Base-by-base conservation (phyloP, 2,113 vertebrate genomes). In the Steatornis caripensis region DNA sequence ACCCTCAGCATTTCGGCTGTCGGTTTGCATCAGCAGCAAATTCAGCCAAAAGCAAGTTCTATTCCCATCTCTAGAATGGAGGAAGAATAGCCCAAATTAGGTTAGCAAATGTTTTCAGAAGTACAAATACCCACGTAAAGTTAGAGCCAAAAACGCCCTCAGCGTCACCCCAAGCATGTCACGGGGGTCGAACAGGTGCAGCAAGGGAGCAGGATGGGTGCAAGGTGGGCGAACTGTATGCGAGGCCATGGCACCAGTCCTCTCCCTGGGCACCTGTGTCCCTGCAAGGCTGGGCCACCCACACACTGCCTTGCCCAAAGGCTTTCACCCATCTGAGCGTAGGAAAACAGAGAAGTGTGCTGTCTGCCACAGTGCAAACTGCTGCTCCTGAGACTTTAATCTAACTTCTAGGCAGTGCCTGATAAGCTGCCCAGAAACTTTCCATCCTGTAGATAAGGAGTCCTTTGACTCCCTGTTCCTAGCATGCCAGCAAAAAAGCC, bases 401-500 rank as follows among this genome's bases (percentile, higher is more conserved):
- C 91, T 84, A 66, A 82, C 76, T 78, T 82, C 51, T 34, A 37
- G 37, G 69, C 68, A 60, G 57, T 6, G 24, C 39, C 85, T 86
- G 95, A 97, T 97, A 96, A 96, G 68, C 69, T 82, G 78, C 60
- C 48, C 82, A 92, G 78, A 94, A 97, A 96, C 76, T 95, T 97
- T 95, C 94, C 96, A 89, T 54, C 75, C 75, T 2, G 17, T 21
- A 77, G 94, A 94, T 97, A 96, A 95, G 78, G 57, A 78, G 57
- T n/a, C 71, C 65, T 95, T 97, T 93, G 66, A 58, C 71, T 75
- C 36, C 54, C n/a, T 1, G 6, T 37, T 79, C 74, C 69, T 69
- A 18, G n/a, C 2, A 2, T 62, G 68, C 79, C 82, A 46, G 70
- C 87, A 86, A 74, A 89, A 79, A 11, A 48, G 60, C 68, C 4